Base-by-base conservation (phyloP, 2,113 vertebrate species). In the Anas platyrhynchos region DNA sequence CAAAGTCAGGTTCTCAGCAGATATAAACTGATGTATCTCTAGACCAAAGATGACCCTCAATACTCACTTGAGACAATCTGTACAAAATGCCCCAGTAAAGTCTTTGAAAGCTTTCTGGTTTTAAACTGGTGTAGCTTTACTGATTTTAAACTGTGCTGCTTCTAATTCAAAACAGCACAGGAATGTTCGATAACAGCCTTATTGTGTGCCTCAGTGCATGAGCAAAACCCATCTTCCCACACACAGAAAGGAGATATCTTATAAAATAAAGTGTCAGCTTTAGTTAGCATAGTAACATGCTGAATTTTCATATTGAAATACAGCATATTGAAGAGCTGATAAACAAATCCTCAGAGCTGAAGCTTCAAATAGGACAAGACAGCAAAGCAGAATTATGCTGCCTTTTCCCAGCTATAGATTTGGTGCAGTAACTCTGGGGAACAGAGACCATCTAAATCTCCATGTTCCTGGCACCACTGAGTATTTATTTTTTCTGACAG, bases 251-350 rank as follows among this genome's bases (percentile, higher is more conserved):
- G 89, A 85, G 85, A 73, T 80, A 79, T 95, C 80, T 96, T 91
- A 83, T 94, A 95, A 95, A 96, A 86, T 91, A 88, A 86, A 91
- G 80, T 23, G 16, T 83, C 94, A 90, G 46, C 61, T 36, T 76
- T 52, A 13, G 1, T 59, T 32, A 32, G 61, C 85, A 56, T 72
- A 83, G 62, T 41, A 82, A n/a, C 68, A 44, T 6, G 7, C 86
- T 81, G 88, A 46, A 93, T 88, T 90, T 90, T 83, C 48, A 1
- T 83, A 36, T 16, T 61, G 84, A 79, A 96, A 84, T 63, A 41
- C 14, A 62, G 67, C 54, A 44, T 71, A 85, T 78, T 77, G 88
- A 81, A 86, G 80, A 86, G 65, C 86, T 82, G 86, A 90, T 92
- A 95, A 95, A 96, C 89, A 91, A 90, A 88, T 63, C 61, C 38